Evolutionary conservation across 1,140 invertebrate species (phyloP), one percentile per base, ranked within the genome.

Genomic region (Idris sp.): DNA sequence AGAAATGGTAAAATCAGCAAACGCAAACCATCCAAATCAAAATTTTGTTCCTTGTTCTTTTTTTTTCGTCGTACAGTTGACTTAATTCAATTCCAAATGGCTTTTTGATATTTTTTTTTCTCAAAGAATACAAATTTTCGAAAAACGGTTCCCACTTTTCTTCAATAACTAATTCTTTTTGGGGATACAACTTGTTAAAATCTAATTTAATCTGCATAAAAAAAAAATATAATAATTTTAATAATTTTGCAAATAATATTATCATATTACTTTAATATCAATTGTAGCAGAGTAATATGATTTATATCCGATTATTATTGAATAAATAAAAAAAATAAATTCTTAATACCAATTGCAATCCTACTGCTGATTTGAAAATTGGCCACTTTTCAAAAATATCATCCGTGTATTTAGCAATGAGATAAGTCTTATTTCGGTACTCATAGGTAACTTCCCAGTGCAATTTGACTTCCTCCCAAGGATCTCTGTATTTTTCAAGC

Each of bases 111-210:
- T 19, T n/a, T 14, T 13, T 13, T 35, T 22, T 33, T 35, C 46
- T 33, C 13, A 49, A 13, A 22, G 2, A 19, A 19, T 40, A 40
- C 2, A 40, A 5, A 10, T 40, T 30, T 5, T 40, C 15, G 13
- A 54, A 54, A 15, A 54, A 4, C 10, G 11, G 19, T 8, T 54
- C 35, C 49, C 36, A 54, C 18, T 54, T 54, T 19, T 54, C 26
- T 43, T 56, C 38, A 9, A 41, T n/a, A 7, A n/a, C 19, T 0
- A 28, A 13, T 11, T 54, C 40, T 40, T 54, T 54, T 2, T 38
- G 13, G 1, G 25, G 36, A 9, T 30, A 56, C 4, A 22, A 0
- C 13, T 56, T 13, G 4, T 41, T 16, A 22, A 43, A 56, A 56
- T 56, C 36, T 38, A 43, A 18, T 18, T 0, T 14, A 8, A 40